Evolutionary conservation across 53 echinoderm and acorn worm species (phyloP), one percentile per base, ranked within the genome.

Genomic region (Echinometra lucunter): DNA sequence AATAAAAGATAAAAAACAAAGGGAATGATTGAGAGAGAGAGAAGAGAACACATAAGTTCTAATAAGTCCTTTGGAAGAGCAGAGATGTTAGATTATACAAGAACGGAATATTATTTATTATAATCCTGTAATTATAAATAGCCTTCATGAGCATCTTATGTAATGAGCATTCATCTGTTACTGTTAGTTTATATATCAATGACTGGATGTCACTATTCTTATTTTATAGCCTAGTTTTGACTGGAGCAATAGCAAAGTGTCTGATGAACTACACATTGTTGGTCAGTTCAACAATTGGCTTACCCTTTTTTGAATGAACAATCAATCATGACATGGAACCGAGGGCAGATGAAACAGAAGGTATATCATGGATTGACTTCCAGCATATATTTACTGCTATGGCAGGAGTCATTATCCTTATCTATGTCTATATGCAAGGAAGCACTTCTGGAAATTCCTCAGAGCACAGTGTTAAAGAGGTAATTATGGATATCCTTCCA

Each of bases 391-490:
- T 85, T 47, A 49, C 85, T 49, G 49, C 49, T 18, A 1, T 5
- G 15, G 49, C 85, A 85, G 85, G 85, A 3, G 10, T 85, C 30
- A 2, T 85, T 7, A 47, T 85, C 47, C 85, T 85, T 4, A 1
- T 85, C 28, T 85, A 85, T 40, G 40, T 85, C 85, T n/a, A 49
- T 7, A 47, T 85, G 28, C n/a, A 85, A 49, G 85, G 85, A 49
- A 85, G 49, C 49, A 85, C n/a, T 35, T 11, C 49, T n/a, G 28
- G 28, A 28, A 49, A 44, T 44, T 21, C 49, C n/a, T 47, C 85
- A 49, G 5, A 85, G 21, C 45, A 85, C 15, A 49, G 28, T 44
- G 44, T 15, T n/a, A 85, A 30, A 49, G 30, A 81, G 30, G 85
- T 85, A 47, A 44, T 23, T 35, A 72, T 32, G 30, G 3, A 63